Evolutionary conservation across 2,888 invertebrate species (phyloP).

Genomic region (Hecatera dysodea): DNA sequence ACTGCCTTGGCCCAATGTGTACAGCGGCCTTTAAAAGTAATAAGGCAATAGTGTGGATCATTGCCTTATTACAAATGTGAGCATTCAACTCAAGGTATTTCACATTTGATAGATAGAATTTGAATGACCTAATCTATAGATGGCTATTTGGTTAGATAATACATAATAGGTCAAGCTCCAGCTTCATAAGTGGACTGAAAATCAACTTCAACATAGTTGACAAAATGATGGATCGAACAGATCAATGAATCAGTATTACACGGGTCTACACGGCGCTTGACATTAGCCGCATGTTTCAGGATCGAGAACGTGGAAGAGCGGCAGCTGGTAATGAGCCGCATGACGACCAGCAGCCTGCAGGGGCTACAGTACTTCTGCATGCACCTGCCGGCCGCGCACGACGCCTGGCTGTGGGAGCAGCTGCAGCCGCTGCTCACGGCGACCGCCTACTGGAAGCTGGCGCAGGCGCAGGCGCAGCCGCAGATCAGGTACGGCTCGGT

Average conservation of each 20-base stretch:
- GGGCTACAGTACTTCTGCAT: conserved; percentile 70
- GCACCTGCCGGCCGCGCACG: conserved; percentile 79
- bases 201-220: background rate
- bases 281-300: conserved; percentile 58
- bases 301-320: conserved; percentile 74
- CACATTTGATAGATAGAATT: background rate
- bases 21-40: too few species aligned
- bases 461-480: conserved; percentile 87
- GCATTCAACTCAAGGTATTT: background rate
- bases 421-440: conserved; percentile 90
- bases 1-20: too few species aligned
- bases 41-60: too few species aligned
- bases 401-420: conserved; percentile 89
- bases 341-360: conserved; percentile 72
- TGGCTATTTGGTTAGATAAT: background rate
- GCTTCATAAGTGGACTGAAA: background rate
- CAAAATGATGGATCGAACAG: background rate
- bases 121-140: background rate
- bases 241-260: too few species aligned
- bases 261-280: too few species aligned
- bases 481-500: conserved; percentile 72
- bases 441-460: conserved; percentile 94
- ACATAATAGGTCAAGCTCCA: background rate
- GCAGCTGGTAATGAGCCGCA: conserved; percentile 64
- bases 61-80: too few species aligned